Conservation (phyloP, 2,888 invertebrate genomes). For the Spisula solida region DNA sequence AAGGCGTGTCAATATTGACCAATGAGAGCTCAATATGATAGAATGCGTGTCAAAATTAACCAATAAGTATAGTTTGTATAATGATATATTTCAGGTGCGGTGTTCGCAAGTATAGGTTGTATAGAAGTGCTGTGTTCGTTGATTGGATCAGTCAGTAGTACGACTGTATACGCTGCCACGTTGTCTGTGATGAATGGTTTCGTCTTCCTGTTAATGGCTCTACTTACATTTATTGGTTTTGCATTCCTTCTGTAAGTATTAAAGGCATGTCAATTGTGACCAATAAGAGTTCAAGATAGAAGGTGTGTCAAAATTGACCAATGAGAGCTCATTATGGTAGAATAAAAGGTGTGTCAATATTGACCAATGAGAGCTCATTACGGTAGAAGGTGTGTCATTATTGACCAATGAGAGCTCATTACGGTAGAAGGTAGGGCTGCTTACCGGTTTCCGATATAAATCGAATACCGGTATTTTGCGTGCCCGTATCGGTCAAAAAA, state of each 20-base stretch:
- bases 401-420: too few relatives aligned
- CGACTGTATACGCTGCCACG: constrained; percentile 60
- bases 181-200: constrained; percentile 58
- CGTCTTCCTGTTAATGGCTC: constrained; percentile 59
- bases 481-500: too few relatives aligned
- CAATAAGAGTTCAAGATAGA: neutral
- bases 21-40: too few relatives aligned
- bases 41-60: too few relatives aligned
- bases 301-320: neutral
- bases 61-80: too few relatives aligned
- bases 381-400: too few relatives aligned
- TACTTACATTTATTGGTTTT: constrained; percentile 39
- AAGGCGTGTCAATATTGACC: too few relatives aligned
- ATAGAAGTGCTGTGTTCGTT: constrained; percentile 56
- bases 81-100: constrained; percentile 52
- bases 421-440: too few relatives aligned
- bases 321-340: neutral
- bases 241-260: constrained; percentile 61
- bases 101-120: constrained; percentile 70
- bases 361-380: too few relatives aligned
- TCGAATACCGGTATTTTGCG: too few relatives aligned
- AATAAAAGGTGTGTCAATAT: too few relatives aligned
- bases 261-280: neutral
- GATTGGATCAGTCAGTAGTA: constrained; percentile 50
- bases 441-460: too few relatives aligned